phyloP scores from a whole-genome alignment of 2,113 vertebrate species.

The Albula glossodonta region DNA sequence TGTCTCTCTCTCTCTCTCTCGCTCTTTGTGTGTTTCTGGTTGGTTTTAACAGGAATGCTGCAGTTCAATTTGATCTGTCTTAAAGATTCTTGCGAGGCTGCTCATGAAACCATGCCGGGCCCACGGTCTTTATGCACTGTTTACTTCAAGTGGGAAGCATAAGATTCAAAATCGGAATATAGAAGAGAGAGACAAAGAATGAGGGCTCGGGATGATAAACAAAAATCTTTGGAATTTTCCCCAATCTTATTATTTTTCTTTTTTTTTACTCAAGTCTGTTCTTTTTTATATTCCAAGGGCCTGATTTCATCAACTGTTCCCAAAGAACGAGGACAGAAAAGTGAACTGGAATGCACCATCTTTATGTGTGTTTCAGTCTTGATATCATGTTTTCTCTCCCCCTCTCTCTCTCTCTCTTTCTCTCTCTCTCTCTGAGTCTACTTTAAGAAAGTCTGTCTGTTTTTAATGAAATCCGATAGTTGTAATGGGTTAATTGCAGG shows the following conservation, averaged over 20 bases:
- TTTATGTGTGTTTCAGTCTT: neutral
- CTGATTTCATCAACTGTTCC: constrained; percentile 22
- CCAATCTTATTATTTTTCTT: constrained; percentile 17
- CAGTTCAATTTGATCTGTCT: constrained; percentile 53
- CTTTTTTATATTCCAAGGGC: neutral
- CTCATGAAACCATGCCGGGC: constrained; percentile 31
- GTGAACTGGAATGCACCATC: neutral
- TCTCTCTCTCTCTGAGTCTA: constrained; percentile 59
- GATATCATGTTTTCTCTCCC: constrained; percentile 12
- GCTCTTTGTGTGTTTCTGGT: constrained; percentile 49
- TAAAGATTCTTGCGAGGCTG: constrained; percentile 38
- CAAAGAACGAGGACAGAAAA: neutral
- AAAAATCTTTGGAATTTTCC: constrained; percentile 28
- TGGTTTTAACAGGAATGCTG: constrained; percentile 53
- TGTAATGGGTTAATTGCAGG: constrained; percentile 77
- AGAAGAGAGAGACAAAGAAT: constrained; percentile 23
- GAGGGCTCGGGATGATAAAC: constrained; percentile 33
- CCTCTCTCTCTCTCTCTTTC: constrained; percentile 59
- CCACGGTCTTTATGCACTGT: constrained; percentile 33
- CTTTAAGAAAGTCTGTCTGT: constrained; percentile 78
- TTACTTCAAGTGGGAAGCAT: constrained; percentile 39
- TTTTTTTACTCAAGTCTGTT: neutral
- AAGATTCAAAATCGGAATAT: constrained; percentile 30
- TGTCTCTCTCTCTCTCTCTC: constrained; percentile 40
- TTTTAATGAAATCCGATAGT: constrained; percentile 80